Evolutionary conservation across 2,797 vertebrate genomes (phyloP).

Genomic region (Enteromius paludinosus): DNA sequence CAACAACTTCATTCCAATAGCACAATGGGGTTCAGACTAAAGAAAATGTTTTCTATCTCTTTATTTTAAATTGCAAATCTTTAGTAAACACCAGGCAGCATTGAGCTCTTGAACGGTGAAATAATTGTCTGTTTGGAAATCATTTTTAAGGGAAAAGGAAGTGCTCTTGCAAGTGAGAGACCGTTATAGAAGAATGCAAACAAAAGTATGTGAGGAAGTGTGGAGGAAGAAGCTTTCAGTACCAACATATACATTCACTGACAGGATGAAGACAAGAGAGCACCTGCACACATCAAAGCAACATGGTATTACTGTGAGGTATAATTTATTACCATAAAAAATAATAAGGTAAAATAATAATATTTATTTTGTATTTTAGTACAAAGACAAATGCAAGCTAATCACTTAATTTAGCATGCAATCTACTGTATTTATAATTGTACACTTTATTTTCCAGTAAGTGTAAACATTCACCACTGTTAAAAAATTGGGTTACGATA

Average conservation of each 20-base stretch:
- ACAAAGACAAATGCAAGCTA: no score
- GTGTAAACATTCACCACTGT: background rate
- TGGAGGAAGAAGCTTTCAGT: conserved; percentile 12
- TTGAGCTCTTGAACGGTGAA: conserved; percentile 15
- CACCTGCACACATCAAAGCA: conserved; percentile 10
- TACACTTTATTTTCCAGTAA: background rate
- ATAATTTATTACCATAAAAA: background rate
- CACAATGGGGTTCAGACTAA: background rate
- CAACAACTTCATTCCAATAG: background rate
- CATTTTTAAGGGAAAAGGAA: conserved; percentile 18
- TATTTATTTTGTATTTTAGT: background rate
- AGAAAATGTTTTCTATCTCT: background rate
- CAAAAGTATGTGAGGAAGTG: conserved; percentile 29
- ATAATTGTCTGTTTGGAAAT: conserved; percentile 43
- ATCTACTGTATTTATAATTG: background rate
- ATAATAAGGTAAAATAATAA: no score
- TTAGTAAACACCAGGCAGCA: conserved; percentile 33
- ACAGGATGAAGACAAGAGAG: conserved; percentile 10
- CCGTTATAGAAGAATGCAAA: conserved; percentile 28
- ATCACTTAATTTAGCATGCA: background rate
- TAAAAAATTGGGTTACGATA: background rate
- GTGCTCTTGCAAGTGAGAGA: conserved; percentile 27
- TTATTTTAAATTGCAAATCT: conserved; percentile 19
- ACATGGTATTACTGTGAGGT: background rate
- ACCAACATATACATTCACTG: conserved; percentile 37